Evolutionary conservation across 2,888 invertebrate genomes (phyloP), one percentile per base, ranked within the genome.

Genomic region (Drosophila lutescens): DNA sequence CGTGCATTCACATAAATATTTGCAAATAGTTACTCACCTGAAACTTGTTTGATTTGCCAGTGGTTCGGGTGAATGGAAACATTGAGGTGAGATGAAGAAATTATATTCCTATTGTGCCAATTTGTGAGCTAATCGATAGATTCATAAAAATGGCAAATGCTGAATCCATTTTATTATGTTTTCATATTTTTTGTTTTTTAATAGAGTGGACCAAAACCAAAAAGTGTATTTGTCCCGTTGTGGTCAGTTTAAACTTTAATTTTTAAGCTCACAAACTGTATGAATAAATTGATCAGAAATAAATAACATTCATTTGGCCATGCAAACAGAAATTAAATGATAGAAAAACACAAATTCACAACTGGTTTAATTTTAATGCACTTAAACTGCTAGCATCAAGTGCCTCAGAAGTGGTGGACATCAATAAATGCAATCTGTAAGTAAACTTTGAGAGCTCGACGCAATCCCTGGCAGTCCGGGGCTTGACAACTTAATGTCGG

Each of bases 401-500:
- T n/a, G 38, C 13, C 5, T 26, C 26, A 4, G 26, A 26, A 26
- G 26, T 26, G 26, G 26, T 15, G 58, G 15, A 4, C 68, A 68
- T 68, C 67, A 44, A 68, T 70, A 36, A 46, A 58, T 68, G 54
- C 54, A 54, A 53, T 66, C 54, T 46, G 40, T 68, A 53, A 53
- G 65, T 17, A 67, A 66, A 68, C 54, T 54, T 17, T n/a, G 23
- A 13, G 46, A 54, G 66, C 51, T 54, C 46, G 9, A 32, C 46
- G 26, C 30, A 66, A 46, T 68, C 65, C 40, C 46, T 38, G 44
- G 13, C 32, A 46, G 71, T 43, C 50, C 66, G 47, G 55, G 57
- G 43, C 79, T 76, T 86, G 78, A 83, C 88, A 86, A 68, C 88
- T 76, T 83, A 83, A 86, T 84, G 68, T 83, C 56, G 66, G 65